These are phyloP conservation scores for Hemicrepidius hirtus DNA, from an alignment of 2,888 invertebrate species.

Conservation along the genomic window DNA sequence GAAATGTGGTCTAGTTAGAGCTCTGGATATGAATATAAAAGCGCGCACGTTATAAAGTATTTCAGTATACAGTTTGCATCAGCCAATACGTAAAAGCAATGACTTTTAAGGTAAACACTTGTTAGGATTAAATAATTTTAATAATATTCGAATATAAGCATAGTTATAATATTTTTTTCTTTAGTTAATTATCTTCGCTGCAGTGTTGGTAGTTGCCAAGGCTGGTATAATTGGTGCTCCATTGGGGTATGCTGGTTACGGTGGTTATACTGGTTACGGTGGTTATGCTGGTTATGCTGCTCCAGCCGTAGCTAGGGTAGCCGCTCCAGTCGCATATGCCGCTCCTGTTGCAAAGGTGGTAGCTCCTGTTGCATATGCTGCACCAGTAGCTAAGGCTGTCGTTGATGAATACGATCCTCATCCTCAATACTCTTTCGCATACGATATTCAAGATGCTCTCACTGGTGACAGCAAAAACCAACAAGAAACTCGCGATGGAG, in stretches of 20 bases:
- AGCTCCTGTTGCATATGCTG: slow-evolving; percentile 51
- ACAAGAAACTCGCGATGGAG: slow-evolving; percentile 72
- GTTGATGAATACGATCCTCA: slow-evolving; percentile 71
- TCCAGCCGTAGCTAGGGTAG: slow-evolving; percentile 47
- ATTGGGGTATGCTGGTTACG: slow-evolving; percentile 69
- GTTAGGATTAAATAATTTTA: too few relatives aligned
- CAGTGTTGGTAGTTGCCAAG: slow-evolving; percentile 29
- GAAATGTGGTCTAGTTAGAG: too few relatives aligned
- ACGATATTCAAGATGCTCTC: slow-evolving; percentile 73
- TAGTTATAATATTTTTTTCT: background rate
- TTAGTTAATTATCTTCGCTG: slow-evolving; percentile 11
- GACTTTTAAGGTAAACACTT: background rate
- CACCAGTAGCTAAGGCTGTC: slow-evolving; percentile 56
- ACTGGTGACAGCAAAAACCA: slow-evolving; percentile 74
- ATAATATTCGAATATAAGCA: too few relatives aligned
- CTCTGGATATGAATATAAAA: too few relatives aligned
- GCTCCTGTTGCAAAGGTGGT: slow-evolving; percentile 57
- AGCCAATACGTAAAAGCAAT: background rate
- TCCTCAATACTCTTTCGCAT: slow-evolving; percentile 74
- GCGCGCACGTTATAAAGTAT: too few relatives aligned
- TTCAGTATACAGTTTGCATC: too few relatives aligned
- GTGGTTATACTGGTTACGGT: slow-evolving; percentile 50
- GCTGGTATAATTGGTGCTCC: slow-evolving; percentile 53
- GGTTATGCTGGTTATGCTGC: slow-evolving; percentile 51
- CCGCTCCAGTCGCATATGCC: slow-evolving; percentile 51